Evolutionary conservation across 2,113 vertebrate species (phyloP).

Genomic region (Pterophyllum scalare): DNA sequence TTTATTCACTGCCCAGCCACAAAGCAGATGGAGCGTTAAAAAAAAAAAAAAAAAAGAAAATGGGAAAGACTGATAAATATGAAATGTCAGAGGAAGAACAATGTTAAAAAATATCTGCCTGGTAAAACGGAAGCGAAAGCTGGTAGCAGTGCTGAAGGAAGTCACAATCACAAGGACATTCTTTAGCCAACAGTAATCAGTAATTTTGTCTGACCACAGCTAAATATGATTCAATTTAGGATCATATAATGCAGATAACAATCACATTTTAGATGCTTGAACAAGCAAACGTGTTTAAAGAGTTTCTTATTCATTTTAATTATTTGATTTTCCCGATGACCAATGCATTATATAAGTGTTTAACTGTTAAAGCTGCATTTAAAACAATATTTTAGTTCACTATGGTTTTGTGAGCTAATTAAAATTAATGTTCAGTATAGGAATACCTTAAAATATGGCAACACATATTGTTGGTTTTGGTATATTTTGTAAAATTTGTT

Average conservation of each 20-base stretch:
- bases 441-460: neutral
- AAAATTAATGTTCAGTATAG: neutral
- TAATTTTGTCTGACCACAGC: neutral
- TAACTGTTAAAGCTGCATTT: neutral
- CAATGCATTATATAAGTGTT: neutral
- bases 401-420: neutral
- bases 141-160: neutral
- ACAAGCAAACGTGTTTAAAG: neutral
- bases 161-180: neutral
- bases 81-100: conserved; percentile 3
- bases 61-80: conserved; percentile 20
- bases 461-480: neutral
- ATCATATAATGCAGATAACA: neutral
- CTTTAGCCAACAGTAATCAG: neutral
- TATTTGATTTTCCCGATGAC: neutral
- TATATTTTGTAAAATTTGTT: neutral
- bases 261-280: neutral
- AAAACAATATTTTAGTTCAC: neutral
- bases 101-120: neutral
- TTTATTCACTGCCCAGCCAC: neutral
- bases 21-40: neutral
- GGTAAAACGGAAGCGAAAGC: neutral
- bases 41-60: neutral
- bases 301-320: neutral
- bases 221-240: neutral